Evolutionary conservation across 2,888 invertebrate species (phyloP).

Genomic region (Hyalella azteca): DNA sequence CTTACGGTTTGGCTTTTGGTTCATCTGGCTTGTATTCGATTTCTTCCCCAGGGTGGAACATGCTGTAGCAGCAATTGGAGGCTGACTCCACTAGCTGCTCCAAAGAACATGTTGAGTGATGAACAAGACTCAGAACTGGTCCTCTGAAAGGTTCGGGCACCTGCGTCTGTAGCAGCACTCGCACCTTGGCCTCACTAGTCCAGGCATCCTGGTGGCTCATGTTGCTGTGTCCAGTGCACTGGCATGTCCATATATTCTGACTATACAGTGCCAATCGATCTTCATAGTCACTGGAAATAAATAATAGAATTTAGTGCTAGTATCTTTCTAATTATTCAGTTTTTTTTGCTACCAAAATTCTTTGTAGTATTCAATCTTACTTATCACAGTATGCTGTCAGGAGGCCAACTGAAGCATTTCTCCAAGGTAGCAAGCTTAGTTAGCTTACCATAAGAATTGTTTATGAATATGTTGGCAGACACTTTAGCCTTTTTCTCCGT

Average conservation of each 20-base stretch:
- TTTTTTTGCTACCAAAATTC: too few relatives aligned
- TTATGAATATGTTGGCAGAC: too few relatives aligned
- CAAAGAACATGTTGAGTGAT: constrained; percentile 61
- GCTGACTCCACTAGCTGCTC: constrained; percentile 55
- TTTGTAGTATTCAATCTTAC: too few relatives aligned
- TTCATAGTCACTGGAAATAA: constrained; percentile 62
- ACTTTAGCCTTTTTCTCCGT: too few relatives aligned
- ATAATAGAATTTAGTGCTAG: too few relatives aligned
- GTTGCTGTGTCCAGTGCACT: constrained; percentile 63
- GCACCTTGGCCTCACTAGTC: constrained; percentile 63
- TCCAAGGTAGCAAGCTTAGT: too few relatives aligned
- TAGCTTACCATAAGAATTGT: too few relatives aligned
- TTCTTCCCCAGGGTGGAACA: constrained; percentile 53
- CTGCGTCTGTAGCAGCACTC: constrained; percentile 62
- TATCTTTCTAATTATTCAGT: too few relatives aligned
- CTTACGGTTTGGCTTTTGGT: constrained; percentile 4
- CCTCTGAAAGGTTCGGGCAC: constrained; percentile 62
- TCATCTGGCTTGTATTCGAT: constrained; percentile 15
- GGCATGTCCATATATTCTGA: constrained; percentile 64
- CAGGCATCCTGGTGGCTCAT: constrained; percentile 64
- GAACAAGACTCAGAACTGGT: constrained; percentile 63
- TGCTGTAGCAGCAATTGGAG: constrained; percentile 44
- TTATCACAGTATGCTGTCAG: too few relatives aligned
- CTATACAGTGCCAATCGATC: constrained; percentile 62
- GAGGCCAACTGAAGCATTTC: too few relatives aligned